Percentiles rank a stretch among this genome's conserved stretches.
phyloP scores from a whole-genome alignment of 2,797 vertebrate species.

The Lithobates sylvaticus region DNA sequence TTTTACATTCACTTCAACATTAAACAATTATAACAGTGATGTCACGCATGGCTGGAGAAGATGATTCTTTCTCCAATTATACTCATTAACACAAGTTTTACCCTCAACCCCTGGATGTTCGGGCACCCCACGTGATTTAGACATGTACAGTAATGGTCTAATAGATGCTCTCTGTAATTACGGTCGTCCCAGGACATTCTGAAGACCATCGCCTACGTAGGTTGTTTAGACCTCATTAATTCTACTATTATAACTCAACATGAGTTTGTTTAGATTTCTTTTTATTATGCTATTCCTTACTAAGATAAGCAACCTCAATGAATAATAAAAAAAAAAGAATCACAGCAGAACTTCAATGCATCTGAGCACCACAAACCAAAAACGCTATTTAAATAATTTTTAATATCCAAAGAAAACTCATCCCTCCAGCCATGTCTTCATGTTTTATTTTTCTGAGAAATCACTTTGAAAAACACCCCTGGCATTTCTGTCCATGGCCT shows the following conservation, averaged over 20 bases:
- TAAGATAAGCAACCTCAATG: not conserved
- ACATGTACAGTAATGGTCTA: not conserved
- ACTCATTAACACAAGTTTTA: not conserved
- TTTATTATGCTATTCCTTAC: not conserved
- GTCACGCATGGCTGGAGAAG: constrained; percentile 47
- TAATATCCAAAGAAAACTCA: no score
- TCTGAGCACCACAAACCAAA: no score
- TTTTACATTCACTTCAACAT: constrained; percentile 5
- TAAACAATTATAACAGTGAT: constrained; percentile 21
- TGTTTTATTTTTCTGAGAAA: no score
- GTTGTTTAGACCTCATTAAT: not conserved
- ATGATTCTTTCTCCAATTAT: constrained; percentile 50
- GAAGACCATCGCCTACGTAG: not conserved
- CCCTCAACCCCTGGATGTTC: not conserved
- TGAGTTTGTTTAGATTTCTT: not conserved
- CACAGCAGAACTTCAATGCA: no score
- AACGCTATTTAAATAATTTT: no score
- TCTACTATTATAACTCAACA: not conserved
- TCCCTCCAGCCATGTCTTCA: no score
- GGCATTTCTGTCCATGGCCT: no score
- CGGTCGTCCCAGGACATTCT: not conserved
- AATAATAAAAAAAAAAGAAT: no score
- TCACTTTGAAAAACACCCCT: no score
- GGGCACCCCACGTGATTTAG: constrained; percentile 15
- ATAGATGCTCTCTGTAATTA: constrained; percentile 10